Evolutionary conservation across 1,140 invertebrate species (phyloP), one percentile per base, ranked within the genome.

Genomic region (Andricus grossulariae): DNA sequence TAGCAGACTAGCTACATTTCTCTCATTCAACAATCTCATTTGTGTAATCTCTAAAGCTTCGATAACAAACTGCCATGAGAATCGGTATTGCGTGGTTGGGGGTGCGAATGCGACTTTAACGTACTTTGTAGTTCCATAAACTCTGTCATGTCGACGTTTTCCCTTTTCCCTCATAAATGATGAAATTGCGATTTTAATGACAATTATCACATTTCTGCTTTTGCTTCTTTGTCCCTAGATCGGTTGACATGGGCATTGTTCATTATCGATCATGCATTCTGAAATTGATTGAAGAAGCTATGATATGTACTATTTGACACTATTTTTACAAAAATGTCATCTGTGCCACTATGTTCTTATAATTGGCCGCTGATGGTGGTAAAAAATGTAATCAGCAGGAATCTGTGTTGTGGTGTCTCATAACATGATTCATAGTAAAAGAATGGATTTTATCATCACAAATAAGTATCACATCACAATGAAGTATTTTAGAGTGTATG

Each of bases 161-260:
- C 25, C 60, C 51, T 72, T 45, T 45, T 45, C 39, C 10, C 8
- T 1, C 39, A 11, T 45, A 45, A 45, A 73, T 76, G 77, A 83
- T 81, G 80, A 84, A 86, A 87, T 87, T 83, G 85, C 86, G 82
- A 88, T 87, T 86, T 83, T 88, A 87, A 87, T 83, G 85, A 84
- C 85, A 88, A 88, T 88, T 88, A 86, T 84, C 83, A 85, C 86
- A 87, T 88, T 88, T 86, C 84, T 81, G 82, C 81, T 84, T 83
- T 83, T 78, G 78, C 77, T 82, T 80, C 82, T 80, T 82, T 82
- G 78, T 83, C 79, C 75, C 39, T 52, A 50, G 7, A 25, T 50
- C 49, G 25, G 18, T 6, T 70, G 25, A 70, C 39, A 71, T 7
- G 13, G n/a, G 13, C 8, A 39, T 71, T 16, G 49, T 71, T 39